phyloP scores from a whole-genome alignment of 2,888 invertebrate species.

The Eledone cirrhosa region DNA sequence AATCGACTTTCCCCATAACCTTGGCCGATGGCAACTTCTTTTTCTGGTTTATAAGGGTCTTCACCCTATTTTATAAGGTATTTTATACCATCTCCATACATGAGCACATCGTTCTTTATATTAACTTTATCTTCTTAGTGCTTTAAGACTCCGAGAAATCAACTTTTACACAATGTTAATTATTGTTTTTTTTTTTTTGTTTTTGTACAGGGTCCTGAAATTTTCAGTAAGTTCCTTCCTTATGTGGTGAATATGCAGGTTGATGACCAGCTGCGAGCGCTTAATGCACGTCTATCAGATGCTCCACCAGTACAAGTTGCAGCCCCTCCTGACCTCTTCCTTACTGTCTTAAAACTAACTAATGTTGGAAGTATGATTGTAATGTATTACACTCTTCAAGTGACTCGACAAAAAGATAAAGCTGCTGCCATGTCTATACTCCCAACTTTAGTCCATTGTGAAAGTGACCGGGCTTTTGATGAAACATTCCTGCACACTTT shows the following conservation, averaged over 20 bases:
- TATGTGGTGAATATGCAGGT: slow-evolving; percentile 93
- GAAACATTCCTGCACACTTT: slow-evolving; percentile 94
- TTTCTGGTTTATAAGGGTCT: too few relatives aligned
- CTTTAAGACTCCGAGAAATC: too few relatives aligned
- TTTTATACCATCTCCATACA: too few relatives aligned
- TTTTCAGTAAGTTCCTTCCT: slow-evolving; percentile 93
- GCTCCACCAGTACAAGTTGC: slow-evolving; percentile 75
- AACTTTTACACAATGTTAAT: not conserved
- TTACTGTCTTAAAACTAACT: slow-evolving; percentile 85
- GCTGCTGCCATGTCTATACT: slow-evolving; percentile 83
- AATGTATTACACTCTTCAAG: slow-evolving; percentile 93
- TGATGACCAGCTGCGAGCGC: slow-evolving; percentile 70
- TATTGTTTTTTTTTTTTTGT: not conserved
- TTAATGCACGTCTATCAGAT: slow-evolving; percentile 82
- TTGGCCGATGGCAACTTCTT: too few relatives aligned
- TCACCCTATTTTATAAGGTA: too few relatives aligned
- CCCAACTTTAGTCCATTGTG: slow-evolving; percentile 86
- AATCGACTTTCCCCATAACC: too few relatives aligned
- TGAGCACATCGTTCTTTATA: too few relatives aligned
- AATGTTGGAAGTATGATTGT: slow-evolving; percentile 90
- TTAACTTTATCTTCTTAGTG: too few relatives aligned
- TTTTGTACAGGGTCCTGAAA: slow-evolving; percentile 77
- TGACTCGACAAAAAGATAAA: slow-evolving; percentile 82
- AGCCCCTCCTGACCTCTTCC: slow-evolving; percentile 82
- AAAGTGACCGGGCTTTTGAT: slow-evolving; percentile 90